Conservation (phyloP, 1,140 invertebrate species). For the Trichonephila clavata region DNA sequence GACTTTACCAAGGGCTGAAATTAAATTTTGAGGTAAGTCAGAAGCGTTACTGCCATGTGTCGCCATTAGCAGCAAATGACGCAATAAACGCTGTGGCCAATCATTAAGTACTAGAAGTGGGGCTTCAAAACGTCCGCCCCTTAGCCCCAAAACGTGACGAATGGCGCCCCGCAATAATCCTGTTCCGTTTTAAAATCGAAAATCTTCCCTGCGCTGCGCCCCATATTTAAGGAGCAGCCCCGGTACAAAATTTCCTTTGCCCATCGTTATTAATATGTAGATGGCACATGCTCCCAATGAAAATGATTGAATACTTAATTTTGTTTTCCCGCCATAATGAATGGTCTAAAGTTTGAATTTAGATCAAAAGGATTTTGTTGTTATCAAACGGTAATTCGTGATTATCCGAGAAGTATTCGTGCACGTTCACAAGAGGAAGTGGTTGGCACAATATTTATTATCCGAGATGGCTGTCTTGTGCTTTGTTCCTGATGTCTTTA, state of each 20-base stretch:
- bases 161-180: not conserved
- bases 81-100: slow-evolving; percentile 1
- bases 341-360: not conserved
- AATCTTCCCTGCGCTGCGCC: not conserved
- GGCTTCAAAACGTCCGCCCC: not conserved
- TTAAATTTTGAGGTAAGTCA: slow-evolving; percentile 7
- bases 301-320: slow-evolving; percentile 42
- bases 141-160: not conserved
- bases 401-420: not conserved
- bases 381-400: not conserved
- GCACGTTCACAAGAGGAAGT: not conserved
- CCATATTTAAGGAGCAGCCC: not conserved
- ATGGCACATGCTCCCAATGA: not conserved
- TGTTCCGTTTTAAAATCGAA: slow-evolving; percentile 7
- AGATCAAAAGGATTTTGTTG: not conserved
- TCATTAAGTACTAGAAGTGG: not conserved
- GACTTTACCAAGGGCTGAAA: not conserved
- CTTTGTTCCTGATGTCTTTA: not conserved
- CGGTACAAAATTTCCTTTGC: not conserved
- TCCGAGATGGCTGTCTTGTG: not conserved
- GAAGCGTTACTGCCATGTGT: slow-evolving; percentile 10
- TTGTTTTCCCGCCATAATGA: not conserved
- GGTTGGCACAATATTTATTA: not conserved
- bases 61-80: slow-evolving; percentile 9
- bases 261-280: slow-evolving; percentile 35